Base-by-base conservation (phyloP, 37 sponge, comb jelly and placozoan species). In the Sycon ciliatum region DNA sequence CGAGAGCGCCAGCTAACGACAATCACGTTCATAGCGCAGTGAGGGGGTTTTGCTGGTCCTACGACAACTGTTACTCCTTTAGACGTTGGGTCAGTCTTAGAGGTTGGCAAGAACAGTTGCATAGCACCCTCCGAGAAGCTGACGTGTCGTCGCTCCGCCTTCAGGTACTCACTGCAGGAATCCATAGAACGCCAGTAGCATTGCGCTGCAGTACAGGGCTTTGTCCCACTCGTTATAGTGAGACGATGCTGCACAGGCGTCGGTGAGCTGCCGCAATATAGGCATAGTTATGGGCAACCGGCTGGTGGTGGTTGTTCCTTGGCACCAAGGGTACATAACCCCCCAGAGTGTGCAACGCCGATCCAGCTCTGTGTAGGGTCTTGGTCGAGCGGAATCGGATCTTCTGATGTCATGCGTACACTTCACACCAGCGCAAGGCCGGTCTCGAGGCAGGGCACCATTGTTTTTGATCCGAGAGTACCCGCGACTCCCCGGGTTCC, bases 201-300 rank as follows among this genome's bases (percentile, higher is more conserved):
- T 68, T 1, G 69, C 69, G 38, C 40, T 30, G 40, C 69, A 68
- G 22, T 39, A n/a, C n/a, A n/a, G n/a, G n/a, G n/a, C n/a, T n/a
- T n/a, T n/a, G n/a, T n/a, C n/a, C n/a, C n/a, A n/a, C n/a, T n/a
- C n/a, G n/a, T n/a, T n/a, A n/a, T n/a, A n/a, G n/a, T n/a, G n/a
- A n/a, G n/a, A n/a, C n/a, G n/a, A n/a, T n/a, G n/a, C n/a, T n/a
- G n/a, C n/a, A n/a, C 53, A 46, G 16, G 53, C 53, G 16, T 16
- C 11, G 11, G 16, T 11, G 16, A 46, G 53, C 53, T 46, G 53
- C 11, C 16, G 16, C 53, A 46, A 16, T 16, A 46, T 11, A 46
- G 53, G 53, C 16, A 46, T 20, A 11, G 53, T 46, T 11, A 46
- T 46, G 11, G 53, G 53, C 16, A 46, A 16, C 53, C 53, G 11